These are phyloP conservation scores for Cichlasoma orientale DNA, from an alignment of 2,797 vertebrate genomes.

Conservation along the genomic window DNA sequence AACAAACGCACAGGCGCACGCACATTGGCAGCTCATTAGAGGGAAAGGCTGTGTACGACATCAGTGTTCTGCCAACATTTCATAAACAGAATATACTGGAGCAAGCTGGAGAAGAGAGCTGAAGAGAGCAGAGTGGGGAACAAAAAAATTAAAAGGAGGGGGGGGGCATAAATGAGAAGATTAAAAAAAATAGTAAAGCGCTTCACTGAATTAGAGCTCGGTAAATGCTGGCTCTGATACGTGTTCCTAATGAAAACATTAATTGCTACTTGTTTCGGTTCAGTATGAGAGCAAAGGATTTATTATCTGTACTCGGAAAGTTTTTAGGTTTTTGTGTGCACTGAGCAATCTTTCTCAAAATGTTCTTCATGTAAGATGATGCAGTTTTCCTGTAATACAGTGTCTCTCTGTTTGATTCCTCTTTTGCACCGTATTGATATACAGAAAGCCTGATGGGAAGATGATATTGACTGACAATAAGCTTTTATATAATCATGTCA, in stretches of 20 bases:
- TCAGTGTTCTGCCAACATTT: constrained; percentile 58
- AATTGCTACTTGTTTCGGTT: background rate
- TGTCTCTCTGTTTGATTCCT: background rate
- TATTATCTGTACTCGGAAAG: background rate
- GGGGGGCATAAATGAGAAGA: background rate
- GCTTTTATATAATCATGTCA: constrained; percentile 48
- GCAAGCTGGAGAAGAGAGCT: background rate
- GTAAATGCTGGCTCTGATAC: background rate
- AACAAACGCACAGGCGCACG: constrained; percentile 13
- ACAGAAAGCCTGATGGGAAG: constrained; percentile 15
- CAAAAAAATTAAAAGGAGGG: background rate
- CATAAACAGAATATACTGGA: constrained; percentile 38
- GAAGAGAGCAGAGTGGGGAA: background rate
- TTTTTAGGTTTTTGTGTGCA: background rate
- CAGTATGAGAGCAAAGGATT: background rate
- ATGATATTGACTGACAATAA: constrained; percentile 42
- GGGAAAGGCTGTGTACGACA: constrained; percentile 50
- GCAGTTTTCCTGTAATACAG: background rate
- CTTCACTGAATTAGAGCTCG: background rate
- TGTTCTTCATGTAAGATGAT: background rate
- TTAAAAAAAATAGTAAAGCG: background rate
- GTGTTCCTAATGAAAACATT: background rate
- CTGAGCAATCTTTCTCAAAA: background rate
- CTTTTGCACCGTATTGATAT: constrained; percentile 23
- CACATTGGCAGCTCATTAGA: constrained; percentile 65